These are phyloP conservation scores for Tortricodes alternella DNA, from an alignment of 2,888 invertebrate species.

Conservation along the genomic window DNA sequence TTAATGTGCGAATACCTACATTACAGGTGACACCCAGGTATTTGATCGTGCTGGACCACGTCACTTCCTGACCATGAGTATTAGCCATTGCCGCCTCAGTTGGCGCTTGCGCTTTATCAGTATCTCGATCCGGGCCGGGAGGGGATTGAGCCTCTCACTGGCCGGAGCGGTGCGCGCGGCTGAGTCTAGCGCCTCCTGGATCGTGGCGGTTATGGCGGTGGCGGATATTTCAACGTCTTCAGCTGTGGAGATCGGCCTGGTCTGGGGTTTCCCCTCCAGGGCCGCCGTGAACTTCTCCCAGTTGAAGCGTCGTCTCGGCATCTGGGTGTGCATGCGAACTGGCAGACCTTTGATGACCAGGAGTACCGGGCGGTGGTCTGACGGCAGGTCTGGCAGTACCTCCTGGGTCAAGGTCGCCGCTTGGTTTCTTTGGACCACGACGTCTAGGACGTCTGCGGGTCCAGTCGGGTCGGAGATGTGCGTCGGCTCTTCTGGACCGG, in stretches of 20 bases:
- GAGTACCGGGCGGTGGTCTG: not conserved
- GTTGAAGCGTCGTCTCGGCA: not conserved
- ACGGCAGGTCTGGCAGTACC: not conserved
- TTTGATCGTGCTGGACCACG: too few species aligned
- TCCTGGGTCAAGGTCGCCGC: not conserved
- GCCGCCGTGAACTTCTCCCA: not conserved
- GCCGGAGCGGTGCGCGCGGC: constrained; percentile 4
- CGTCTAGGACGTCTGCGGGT: not conserved
- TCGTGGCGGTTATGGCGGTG: not conserved
- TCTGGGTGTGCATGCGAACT: not conserved
- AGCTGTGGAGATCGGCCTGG: not conserved
- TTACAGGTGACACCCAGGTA: too few species aligned
- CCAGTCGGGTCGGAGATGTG: not conserved
- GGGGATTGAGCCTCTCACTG: not conserved
- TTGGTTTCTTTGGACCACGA: not conserved
- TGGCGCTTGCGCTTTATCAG: constrained; percentile 5
- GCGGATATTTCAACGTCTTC: not conserved
- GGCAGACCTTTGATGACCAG: not conserved
- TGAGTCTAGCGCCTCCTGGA: not conserved
- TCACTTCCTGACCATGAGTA: too few species aligned
- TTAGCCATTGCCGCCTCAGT: constrained; percentile 8
- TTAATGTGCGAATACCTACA: too few species aligned
- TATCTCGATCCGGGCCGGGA: not conserved
- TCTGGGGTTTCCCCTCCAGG: not conserved
- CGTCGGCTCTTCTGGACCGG: not conserved